Evolutionary conservation across 2,797 vertebrate species (phyloP), one percentile per base, ranked within the genome.

Genomic region (Lithobates pipiens): DNA sequence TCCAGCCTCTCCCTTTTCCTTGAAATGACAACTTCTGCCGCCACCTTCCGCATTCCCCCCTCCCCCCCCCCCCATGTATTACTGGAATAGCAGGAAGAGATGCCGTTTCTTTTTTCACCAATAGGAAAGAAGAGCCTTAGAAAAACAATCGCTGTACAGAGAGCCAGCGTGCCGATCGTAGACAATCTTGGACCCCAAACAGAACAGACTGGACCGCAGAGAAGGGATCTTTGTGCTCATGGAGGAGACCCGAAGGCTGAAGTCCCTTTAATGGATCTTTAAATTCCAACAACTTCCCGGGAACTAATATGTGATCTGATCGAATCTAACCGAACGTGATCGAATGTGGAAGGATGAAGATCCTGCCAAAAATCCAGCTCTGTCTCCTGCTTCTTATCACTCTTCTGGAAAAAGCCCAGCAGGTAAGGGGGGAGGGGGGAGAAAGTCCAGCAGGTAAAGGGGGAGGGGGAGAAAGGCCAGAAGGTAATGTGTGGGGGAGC

Each of bases 31-130:
- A 4, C 2, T 34, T 34, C 11, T 32, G 16, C 36, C 39, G 1
- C 71, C 10, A 6, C 23, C 44, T 15, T 21, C 42, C 67, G 50
- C 50, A 13, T 18, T 18, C 11, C 2, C 13, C 65, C 11, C 29
- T 15, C 29, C 68, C 16, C 1, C 36, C 8, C 2, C 15, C 3
- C 50, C 50, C 50, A 15, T 80, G 65, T 80, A 23, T 79, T 79
- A 54, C 78, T 36, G 65, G 77, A 70, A 70, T 34, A 50, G 15
- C 77, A 80, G 77, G 77, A 70, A 71, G 36, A 18, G 32, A 16
- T 15, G 9, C 25, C 1, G 16, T 2, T 5, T 18, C 6, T 46
- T 54, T 54, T 54, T 18, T 8, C 16, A 3, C 15, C 50, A 44
- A 27, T n/a, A 23, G 71, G 71, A 73, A 73, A 11, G 2, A 1